A percentile compares a stretch with the other conserved stretches of the same genome.
These are phyloP conservation scores for Sesamia inferens DNA, from an alignment of 2,888 invertebrate genomes.

Conservation along the genomic window DNA sequence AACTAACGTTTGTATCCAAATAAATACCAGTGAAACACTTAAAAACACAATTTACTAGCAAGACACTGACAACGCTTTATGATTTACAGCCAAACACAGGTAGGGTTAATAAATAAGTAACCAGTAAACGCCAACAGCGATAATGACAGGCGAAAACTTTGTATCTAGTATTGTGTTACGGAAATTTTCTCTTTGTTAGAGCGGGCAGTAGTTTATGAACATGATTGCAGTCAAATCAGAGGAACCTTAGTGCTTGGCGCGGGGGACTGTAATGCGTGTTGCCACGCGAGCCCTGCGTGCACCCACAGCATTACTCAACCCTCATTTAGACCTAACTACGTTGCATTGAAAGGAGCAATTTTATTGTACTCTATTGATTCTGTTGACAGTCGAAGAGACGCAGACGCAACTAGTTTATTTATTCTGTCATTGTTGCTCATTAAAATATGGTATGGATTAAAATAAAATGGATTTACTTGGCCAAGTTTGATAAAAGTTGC, in stretches of 20 bases:
- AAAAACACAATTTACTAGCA: slow-evolving; percentile 52
- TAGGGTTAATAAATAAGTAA: slow-evolving; percentile 60
- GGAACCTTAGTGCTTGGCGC: slow-evolving; percentile 67
- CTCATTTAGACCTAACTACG: slow-evolving; percentile 88
- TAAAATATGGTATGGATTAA: slow-evolving; percentile 67
- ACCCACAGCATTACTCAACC: slow-evolving; percentile 86
- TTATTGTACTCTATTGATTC: slow-evolving; percentile 89
- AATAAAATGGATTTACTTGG: slow-evolving; percentile 7
- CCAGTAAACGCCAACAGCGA: slow-evolving; percentile 58
- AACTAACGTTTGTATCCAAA: slow-evolving; percentile 15
- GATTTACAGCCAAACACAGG: slow-evolving; percentile 57
- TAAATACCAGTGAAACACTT: slow-evolving; percentile 25
- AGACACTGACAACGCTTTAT: slow-evolving; percentile 53
- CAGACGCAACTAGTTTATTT: slow-evolving; percentile 79
- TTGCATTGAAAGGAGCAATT: slow-evolving; percentile 87
- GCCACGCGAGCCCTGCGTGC: slow-evolving; percentile 87
- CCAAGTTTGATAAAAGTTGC: too few relatives aligned
- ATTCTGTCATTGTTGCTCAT: slow-evolving; percentile 78
- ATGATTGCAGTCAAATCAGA: slow-evolving; percentile 72
- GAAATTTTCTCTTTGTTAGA: slow-evolving; percentile 65
- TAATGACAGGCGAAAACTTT: slow-evolving; percentile 61
- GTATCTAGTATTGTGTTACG: slow-evolving; percentile 64
- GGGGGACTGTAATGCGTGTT: slow-evolving; percentile 75
- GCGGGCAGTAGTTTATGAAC: slow-evolving; percentile 59
- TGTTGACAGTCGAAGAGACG: slow-evolving; percentile 78